Conservation (phyloP, 2,888 invertebrate species). For the Orthosia gracilis region DNA sequence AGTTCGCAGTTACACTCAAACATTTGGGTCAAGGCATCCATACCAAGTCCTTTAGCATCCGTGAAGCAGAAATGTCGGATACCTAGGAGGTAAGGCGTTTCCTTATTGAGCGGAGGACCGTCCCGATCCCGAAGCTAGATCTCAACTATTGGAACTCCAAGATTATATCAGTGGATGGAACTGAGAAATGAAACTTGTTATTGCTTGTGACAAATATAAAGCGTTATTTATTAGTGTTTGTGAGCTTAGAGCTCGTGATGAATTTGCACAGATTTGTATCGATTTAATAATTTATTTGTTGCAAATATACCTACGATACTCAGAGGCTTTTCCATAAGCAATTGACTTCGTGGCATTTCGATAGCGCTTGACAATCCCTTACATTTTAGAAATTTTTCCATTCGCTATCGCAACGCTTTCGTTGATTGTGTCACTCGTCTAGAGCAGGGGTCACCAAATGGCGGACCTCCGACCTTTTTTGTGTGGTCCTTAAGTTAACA, state of each 20-base stretch:
- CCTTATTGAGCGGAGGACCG: conserved; percentile 69
- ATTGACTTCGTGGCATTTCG: too few species aligned
- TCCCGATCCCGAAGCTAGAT: conserved; percentile 59
- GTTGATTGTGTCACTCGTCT: too few species aligned
- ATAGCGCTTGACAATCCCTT: too few species aligned
- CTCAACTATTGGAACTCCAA: conserved; percentile 58
- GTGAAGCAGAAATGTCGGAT: conserved; percentile 64
- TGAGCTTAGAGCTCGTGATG: conserved; percentile 71
- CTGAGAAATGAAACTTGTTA: conserved; percentile 78
- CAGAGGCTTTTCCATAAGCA: too few species aligned
- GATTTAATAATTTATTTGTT: conserved; percentile 55
- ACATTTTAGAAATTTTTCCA: too few species aligned
- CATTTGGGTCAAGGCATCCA: conserved; percentile 66
- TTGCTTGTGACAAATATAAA: conserved; percentile 79
- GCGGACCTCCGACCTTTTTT: too few species aligned
- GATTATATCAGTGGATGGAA: conserved; percentile 70
- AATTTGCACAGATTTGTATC: conserved; percentile 73
- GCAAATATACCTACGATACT: conserved; percentile 31
- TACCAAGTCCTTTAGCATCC: conserved; percentile 62
- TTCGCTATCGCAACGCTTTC: too few species aligned
- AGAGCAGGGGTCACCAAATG: too few species aligned
- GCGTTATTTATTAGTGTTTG: conserved; percentile 75
- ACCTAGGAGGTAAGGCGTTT: conserved; percentile 62
- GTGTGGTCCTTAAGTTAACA: too few species aligned
- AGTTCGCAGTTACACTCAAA: conserved; percentile 50